Base-by-base conservation (phyloP, 2,113 vertebrate genomes). In the Podarcis muralis region DNA sequence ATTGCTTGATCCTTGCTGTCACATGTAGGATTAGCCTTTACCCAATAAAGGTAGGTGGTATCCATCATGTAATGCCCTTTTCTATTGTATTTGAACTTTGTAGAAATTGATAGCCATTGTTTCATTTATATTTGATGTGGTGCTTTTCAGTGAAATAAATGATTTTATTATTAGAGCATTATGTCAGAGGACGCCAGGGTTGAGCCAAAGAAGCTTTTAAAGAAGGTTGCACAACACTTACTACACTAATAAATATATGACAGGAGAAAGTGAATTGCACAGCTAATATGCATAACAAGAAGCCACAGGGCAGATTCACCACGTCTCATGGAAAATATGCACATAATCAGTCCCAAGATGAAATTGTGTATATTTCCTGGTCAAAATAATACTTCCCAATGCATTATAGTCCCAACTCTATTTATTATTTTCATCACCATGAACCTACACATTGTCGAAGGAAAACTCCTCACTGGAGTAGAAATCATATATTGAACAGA, bases 1-100 rank as follows among this genome's bases (percentile, higher is more conserved):
- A 83, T 37, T 87, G 82, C 91, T 95, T 95, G 94, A 95, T 95
- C 93, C 95, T 92, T 95, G 93, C 89, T 95, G 93, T 88, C 93
- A 93, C 84, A 93, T 84, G 91, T 90, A 94, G 94, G 88, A 94
- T 95, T 94, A 94, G 90, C 88, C 84, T 53, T 86, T 66, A 53
- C 89, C 90, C 93, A 92, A 93, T 93, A 91, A 94, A 92, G 87
- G 89, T 32, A 94, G 91, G 84, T 91, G 94, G 93, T 94, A 88
- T 93, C 94, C 37, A 0, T 25, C 88, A 88, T 77, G 92, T 75
- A 84, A 87, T 91, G 93, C n/a, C 85, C 84, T 93, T 92, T 90
- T n/a, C 82, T 71, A 79, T 37, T 87, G 75, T 85, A 75, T 87
- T 88, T 93, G 93, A 94, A 94, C 93, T 92, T 95, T 84, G 93